A percentile compares a stretch with the other conserved stretches of the same genome.
These are phyloP conservation scores for Cantharis rufa DNA, from an alignment of 2,888 invertebrate genomes.

Conservation along the genomic window DNA sequence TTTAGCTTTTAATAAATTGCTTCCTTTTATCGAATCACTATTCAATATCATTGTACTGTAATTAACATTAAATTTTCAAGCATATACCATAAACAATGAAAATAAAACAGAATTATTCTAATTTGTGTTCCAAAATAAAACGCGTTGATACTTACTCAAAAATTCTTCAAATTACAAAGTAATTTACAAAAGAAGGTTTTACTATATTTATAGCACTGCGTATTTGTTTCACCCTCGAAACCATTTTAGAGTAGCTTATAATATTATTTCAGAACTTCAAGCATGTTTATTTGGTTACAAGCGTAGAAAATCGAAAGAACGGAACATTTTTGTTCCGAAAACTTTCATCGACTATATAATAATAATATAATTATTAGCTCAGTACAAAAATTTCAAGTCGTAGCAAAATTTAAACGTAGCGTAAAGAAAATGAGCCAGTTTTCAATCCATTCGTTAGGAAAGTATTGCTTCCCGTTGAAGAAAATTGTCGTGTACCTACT, in stretches of 20 bases:
- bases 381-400: neutral
- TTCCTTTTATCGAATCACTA: neutral
- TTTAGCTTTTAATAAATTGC: neutral
- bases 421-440: neutral
- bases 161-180: neutral
- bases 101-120: neutral
- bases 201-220: neutral
- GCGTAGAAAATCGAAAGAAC: neutral
- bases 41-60: neutral
- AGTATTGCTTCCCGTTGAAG: neutral
- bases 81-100: neutral
- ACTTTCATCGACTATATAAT: too few relatives aligned
- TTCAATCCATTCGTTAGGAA: neutral
- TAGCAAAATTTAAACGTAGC: neutral
- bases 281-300: neutral
- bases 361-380: neutral
- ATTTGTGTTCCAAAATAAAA: neutral
- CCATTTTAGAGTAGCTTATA: neutral
- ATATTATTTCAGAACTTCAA: neutral
- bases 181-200: neutral
- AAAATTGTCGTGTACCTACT: neutral
- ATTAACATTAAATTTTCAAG: neutral
- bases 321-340: neutral
- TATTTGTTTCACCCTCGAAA: neutral
- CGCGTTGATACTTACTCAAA: neutral